Evolutionary conservation across 2,113 vertebrate genomes (phyloP), one percentile per base, ranked within the genome.

Genomic region (Electrona antarctica): DNA sequence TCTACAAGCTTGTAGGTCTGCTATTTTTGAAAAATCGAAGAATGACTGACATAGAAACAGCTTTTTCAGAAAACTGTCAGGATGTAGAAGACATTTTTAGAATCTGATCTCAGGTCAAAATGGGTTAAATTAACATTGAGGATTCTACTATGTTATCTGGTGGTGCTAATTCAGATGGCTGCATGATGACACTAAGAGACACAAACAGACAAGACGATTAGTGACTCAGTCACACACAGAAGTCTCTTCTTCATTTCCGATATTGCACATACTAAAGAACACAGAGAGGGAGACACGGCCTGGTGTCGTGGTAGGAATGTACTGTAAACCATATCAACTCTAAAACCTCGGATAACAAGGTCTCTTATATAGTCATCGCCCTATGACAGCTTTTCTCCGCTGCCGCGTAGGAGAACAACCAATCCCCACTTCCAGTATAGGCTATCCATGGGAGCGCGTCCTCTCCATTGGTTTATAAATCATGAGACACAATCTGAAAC

Each of bases 261-360:
- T 91, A 91, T 92, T 93, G 90, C 89, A 92, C 91, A 89, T 88
- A 74, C 80, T 88, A 78, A 57, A 84, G 68, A 86, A 83, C 73
- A 88, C 79, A 75, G 78, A 83, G 68, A 74, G 83, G 70, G 68
- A 82, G 14, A 76, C 68, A 78, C 64, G 33, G 78, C 56, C 79
- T 80, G 87, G 72, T 74, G 81, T n/a, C n/a, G n/a, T 80, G 80
- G 76, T 79, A 77, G 67, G 71, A 83, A 78, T 66, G 79, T 41
- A 6, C 21, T 88, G 91, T 91, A 90, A 91, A 92, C 87, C 69
- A 68, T 79, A 79, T 64, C 61, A 69, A 86, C 86, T 87, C 84
- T 64, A 74, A 89, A 71, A 83, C 86, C 47, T 52, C 48, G 63
- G 28, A 54, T 28, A 13, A 8, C 21, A 12, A 10, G 8, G 1